Evolutionary conservation across 2,113 vertebrate species (phyloP).

Genomic region (Dicerorhinus sumatrensis): DNA sequence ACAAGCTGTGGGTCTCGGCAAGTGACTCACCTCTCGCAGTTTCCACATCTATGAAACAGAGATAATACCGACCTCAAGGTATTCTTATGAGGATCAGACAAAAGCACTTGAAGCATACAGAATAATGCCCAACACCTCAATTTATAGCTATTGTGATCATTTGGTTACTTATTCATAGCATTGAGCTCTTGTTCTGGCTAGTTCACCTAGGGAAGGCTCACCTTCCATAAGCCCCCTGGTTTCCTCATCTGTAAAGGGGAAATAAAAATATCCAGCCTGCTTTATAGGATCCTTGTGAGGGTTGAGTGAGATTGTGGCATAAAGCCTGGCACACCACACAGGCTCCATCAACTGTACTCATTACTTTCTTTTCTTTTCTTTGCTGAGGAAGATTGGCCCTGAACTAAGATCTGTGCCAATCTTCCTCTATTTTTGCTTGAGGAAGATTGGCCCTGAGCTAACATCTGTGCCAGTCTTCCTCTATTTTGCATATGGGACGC

Average conservation of each 20-base stretch:
- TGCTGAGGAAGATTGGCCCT: no score
- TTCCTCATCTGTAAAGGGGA: background rate
- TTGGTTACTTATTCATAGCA: accelerated
- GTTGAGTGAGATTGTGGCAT: accelerated
- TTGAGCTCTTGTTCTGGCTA: background rate
- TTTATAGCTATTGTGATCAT: background rate
- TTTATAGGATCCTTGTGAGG: background rate
- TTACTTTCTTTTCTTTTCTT: no score
- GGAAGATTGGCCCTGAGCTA: no score
- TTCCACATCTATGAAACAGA: background rate
- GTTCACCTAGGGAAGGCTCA: background rate
- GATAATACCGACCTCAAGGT: background rate
- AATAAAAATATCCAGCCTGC: background rate
- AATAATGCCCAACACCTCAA: background rate
- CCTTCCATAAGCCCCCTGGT: background rate
- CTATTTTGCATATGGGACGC: no score
- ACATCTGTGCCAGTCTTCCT: no score
- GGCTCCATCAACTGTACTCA: background rate
- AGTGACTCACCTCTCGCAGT: background rate
- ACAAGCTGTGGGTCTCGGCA: background rate
- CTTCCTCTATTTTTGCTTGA: no score
- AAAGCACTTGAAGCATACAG: background rate
- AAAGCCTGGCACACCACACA: background rate
- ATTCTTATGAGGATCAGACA: background rate
- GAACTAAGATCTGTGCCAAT: no score